Percentiles rank a stretch among this genome's conserved stretches.
Conservation (phyloP, 2,888 invertebrate species). For the Caenorhabditis doughertyi region DNA sequence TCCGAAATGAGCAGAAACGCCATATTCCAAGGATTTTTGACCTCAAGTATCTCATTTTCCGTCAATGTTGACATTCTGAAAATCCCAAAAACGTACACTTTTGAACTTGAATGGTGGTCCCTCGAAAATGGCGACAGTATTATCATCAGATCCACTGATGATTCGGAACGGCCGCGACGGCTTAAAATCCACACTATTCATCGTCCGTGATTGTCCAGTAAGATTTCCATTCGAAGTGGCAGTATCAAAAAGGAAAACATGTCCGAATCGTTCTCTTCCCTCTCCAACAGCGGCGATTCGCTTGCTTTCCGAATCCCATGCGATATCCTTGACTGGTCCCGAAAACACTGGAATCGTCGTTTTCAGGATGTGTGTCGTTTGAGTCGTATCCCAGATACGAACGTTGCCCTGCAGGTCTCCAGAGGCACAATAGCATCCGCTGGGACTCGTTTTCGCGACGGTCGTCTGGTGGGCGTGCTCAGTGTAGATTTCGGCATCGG, state of each 20-base stretch:
- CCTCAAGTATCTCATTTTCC: no score
- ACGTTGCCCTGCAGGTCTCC: constrained; percentile 68
- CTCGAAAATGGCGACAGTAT: constrained; percentile 94
- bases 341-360: constrained; percentile 89
- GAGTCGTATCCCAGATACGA: constrained; percentile 98
- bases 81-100: constrained; percentile 73
- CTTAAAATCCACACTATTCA: constrained; percentile 88
- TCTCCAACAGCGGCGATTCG: constrained; percentile 97
- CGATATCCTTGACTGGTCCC: constrained; percentile 96
- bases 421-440: constrained; percentile 86
- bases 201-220: constrained; percentile 79
- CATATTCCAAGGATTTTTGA: no score
- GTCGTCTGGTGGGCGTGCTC: constrained; percentile 96
- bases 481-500: constrained; percentile 90
- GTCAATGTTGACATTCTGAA: no score
- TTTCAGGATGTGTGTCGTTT: constrained; percentile 79
- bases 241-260: constrained; percentile 97
- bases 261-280: constrained; percentile 93
- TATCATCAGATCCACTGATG: constrained; percentile 97
- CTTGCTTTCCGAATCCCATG: constrained; percentile 96
- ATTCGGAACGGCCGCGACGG: constrained; percentile 93
- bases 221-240: constrained; percentile 87
- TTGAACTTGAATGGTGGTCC: constrained; percentile 93
- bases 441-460: constrained; percentile 98
- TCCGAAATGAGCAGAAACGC: no score